Evolutionary conservation across 2,797 vertebrate species (phyloP).

Genomic region (Lepus townsendii): DNA sequence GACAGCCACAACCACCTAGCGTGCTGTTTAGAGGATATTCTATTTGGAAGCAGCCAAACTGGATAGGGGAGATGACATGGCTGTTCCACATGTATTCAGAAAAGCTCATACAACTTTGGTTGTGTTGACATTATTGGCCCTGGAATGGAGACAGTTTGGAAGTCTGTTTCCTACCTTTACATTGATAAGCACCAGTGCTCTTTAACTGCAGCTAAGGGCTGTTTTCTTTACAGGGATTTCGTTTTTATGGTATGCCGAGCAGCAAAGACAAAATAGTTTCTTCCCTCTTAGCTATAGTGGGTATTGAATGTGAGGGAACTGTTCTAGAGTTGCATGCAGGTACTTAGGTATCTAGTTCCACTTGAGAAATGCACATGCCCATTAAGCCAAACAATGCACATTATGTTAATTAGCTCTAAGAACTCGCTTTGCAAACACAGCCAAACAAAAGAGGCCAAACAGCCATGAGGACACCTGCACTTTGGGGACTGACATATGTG

Average conservation of each 20-base stretch:
- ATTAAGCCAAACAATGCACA: background rate
- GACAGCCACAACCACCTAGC: background rate
- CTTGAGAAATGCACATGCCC: background rate
- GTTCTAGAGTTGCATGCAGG: constrained; percentile 10
- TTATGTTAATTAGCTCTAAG: background rate
- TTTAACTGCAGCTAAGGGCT: background rate
- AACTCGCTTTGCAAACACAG: background rate
- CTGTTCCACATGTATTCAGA: background rate
- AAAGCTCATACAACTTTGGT: background rate
- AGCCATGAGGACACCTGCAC: background rate
- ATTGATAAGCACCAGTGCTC: background rate
- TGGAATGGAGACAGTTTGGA: background rate
- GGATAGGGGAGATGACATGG: background rate
- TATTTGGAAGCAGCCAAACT: constrained; percentile 33
- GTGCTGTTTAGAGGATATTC: background rate
- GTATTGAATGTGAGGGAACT: constrained; percentile 47
- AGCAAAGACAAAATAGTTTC: background rate
- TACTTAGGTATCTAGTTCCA: background rate
- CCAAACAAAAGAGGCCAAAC: background rate
- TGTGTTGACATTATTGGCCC: background rate
- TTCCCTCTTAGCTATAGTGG: constrained; percentile 41
- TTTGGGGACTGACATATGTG: background rate
- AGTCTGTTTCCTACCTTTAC: background rate
- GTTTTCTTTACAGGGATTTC: background rate
- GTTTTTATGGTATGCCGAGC: constrained; percentile 7